Base-by-base conservation (phyloP, 2,113 vertebrate genomes). In the Lepus americanus region DNA sequence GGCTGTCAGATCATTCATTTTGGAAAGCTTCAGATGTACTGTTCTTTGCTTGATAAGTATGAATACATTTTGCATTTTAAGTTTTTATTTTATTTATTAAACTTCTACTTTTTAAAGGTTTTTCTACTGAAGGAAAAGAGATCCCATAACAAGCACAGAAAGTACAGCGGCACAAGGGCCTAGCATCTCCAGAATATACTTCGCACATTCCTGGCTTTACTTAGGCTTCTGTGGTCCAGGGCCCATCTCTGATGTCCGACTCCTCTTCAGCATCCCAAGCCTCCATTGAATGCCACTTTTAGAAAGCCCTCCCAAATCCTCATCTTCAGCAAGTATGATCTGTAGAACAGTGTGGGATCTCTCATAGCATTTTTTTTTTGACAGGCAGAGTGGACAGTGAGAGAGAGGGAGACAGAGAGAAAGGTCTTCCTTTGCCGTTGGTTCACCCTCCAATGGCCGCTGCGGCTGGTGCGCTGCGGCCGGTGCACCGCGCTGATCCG, bases 41-140 rank as follows among this genome's bases (percentile, higher is more conserved):
- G 59, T 87, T 96, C 91, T 95, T 95, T 92, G 89, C 73, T 95
- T 92, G 91, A 87, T 89, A 94, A 94, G 81, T 90, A 95, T 72
- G 51, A 95, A 79, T 86, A 79, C 29, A 85, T 64, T 94, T 94
- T 79, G 53, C 86, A 89, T 95, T 90, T 95, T 79, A 95, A 92
- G 44, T 85, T 95, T 92, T 92, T 64, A 23, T 74, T 91, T 90
- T 94, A 69, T 59, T 95, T 80, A 90, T 67, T 89, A n/a, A 31
- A 82, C 49, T 92, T 59, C 39, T 89, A 83, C 53, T 94, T 94
- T 89, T 69, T 64, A 95, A 95, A 78, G 11, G 72, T 92, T 59
- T 85, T 94, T 82, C 53, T 90, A 27, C 19, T 16, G 16, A 84
- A 95, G 73, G 33, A 33, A 91, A 82, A 73, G n/a, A 76, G 59